Percentiles rank a stretch among this genome's conserved stretches.
phyloP scores from a whole-genome alignment of 2,888 invertebrate species.

The Trichacis sp. region DNA sequence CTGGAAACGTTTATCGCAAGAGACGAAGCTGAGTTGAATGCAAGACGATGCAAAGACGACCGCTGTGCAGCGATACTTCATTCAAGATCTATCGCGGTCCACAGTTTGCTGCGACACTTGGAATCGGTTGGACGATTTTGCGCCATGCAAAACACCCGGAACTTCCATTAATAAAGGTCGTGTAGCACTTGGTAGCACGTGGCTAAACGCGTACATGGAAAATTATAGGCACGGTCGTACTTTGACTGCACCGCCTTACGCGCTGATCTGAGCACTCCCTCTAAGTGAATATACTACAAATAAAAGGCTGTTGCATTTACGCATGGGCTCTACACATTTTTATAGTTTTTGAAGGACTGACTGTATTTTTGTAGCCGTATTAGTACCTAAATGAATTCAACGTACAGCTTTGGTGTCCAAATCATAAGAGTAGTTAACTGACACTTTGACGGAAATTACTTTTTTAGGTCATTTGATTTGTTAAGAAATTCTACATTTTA shows the following conservation, averaged over 20 bases:
- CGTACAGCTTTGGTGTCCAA: no score
- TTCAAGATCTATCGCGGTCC: slow-evolving; percentile 27
- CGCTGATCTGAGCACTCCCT: slow-evolving; percentile 10
- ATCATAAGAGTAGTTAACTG: no score
- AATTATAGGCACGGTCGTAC: slow-evolving; percentile 29
- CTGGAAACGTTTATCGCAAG: slow-evolving; percentile 14
- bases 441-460: no score
- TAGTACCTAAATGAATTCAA: no score
- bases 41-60: slow-evolving; percentile 24
- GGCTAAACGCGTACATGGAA: slow-evolving; percentile 29
- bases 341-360: no score
- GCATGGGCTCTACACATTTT: no score
- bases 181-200: slow-evolving; percentile 44
- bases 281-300: slow-evolving; percentile 8
- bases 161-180: slow-evolving; percentile 49
- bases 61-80: slow-evolving; percentile 22
- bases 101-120: slow-evolving; percentile 10
- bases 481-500: no score
- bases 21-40: slow-evolving; percentile 5
- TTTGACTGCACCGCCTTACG: slow-evolving; percentile 27
- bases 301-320: background rate
- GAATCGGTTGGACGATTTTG: slow-evolving; percentile 14
- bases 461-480: no score
- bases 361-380: no score
- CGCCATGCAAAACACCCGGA: slow-evolving; percentile 40